Evolutionary conservation across 2,888 invertebrate species (phyloP).

Genomic region (Drosophila borealis): DNA sequence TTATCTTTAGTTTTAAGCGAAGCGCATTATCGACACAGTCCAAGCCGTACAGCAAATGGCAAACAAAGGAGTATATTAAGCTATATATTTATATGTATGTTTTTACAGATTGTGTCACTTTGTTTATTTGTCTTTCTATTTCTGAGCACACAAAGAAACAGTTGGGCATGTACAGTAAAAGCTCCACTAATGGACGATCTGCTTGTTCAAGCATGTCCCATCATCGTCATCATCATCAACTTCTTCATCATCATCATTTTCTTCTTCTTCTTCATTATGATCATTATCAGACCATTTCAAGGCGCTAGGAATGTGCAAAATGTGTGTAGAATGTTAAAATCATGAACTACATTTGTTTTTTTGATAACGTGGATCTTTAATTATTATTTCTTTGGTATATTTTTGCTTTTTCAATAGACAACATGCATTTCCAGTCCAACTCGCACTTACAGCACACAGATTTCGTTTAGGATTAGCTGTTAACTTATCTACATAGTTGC

Average conservation of each 20-base stretch:
- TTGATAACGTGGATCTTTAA: too few species aligned
- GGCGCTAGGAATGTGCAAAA: too few species aligned
- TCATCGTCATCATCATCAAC: too few species aligned
- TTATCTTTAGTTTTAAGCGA: slow-evolving; percentile 1
- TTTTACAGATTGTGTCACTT: slow-evolving; percentile 3
- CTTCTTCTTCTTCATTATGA: too few species aligned
- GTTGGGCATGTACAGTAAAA: neutral
- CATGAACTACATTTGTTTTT: too few species aligned
- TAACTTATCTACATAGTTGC: slow-evolving; percentile 14
- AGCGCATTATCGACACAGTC: neutral
- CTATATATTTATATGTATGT: neutral
- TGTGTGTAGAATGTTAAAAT: too few species aligned
- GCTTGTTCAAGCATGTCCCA: too few species aligned
- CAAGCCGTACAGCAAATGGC: neutral
- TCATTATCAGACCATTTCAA: too few species aligned
- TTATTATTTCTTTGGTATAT: too few species aligned
- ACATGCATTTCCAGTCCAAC: neutral
- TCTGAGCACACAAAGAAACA: neutral
- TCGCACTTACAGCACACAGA: slow-evolving; percentile 7
- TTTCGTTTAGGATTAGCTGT: slow-evolving; percentile 4
- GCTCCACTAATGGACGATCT: neutral
- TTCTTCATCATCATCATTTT: too few species aligned
- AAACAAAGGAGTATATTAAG: slow-evolving; percentile 19
- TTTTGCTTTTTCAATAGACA: neutral
- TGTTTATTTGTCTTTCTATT: neutral